phyloP scores from a whole-genome alignment of 2,113 vertebrate species.

The Aldabrachelys gigantea region DNA sequence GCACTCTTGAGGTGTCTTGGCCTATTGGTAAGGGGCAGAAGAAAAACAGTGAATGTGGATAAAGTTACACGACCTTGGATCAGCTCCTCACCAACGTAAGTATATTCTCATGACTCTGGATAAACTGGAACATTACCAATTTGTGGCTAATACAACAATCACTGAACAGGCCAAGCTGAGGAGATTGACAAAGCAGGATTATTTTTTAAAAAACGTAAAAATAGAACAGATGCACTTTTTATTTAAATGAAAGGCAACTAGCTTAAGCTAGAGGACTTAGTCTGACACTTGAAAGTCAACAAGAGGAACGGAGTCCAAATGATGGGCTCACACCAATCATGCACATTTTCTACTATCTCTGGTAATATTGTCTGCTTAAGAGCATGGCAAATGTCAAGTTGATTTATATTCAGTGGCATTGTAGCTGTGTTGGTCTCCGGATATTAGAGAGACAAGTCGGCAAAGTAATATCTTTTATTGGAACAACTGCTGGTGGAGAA shows the following conservation, averaged over 20 bases:
- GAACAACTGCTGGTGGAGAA: background rate
- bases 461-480: background rate
- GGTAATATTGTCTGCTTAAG: background rate
- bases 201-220: no score
- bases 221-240: background rate
- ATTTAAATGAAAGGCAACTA: background rate
- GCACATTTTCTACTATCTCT: background rate
- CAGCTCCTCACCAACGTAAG: constrained; percentile 19
- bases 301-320: background rate
- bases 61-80: background rate
- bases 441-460: background rate
- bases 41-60: background rate
- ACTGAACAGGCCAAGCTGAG: background rate
- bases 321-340: background rate
- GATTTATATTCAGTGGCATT: background rate
- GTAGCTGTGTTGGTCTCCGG: background rate
- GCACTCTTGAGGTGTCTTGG: background rate
- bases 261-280: background rate
- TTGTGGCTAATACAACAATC: background rate
- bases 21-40: background rate
- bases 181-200: background rate
- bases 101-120: background rate
- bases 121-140: constrained; percentile 16
- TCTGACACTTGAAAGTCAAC: background rate
- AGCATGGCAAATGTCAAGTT: background rate